Evolutionary conservation across 2,797 vertebrate genomes (phyloP).

Genomic region (Ctenochaetus hawaiiensis): DNA sequence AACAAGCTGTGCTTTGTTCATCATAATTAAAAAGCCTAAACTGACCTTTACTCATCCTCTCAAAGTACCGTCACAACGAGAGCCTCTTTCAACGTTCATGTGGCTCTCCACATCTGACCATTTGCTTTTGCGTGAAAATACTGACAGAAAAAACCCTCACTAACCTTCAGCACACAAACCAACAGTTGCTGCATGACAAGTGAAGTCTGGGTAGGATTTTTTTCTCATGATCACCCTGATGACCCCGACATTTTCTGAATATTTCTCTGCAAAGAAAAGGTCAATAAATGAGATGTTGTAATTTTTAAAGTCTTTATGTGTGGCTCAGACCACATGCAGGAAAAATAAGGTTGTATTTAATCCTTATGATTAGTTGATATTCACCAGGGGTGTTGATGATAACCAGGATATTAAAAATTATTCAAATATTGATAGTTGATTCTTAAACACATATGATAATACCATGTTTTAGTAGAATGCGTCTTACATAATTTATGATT

Average conservation of each 20-base stretch:
- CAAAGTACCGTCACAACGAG: slow-evolving; percentile 49
- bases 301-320: background rate
- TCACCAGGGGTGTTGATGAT: background rate
- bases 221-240: slow-evolving; percentile 15
- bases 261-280: slow-evolving; percentile 10
- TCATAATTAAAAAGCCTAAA: slow-evolving; percentile 81
- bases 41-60: slow-evolving; percentile 65
- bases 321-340: background rate
- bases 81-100: slow-evolving; percentile 58
- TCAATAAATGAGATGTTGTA: slow-evolving; percentile 14
- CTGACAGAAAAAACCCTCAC: background rate
- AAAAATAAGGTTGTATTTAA: background rate
- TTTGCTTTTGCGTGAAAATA: slow-evolving; percentile 47
- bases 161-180: slow-evolving; percentile 8
- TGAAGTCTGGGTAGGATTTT: slow-evolving; percentile 17
- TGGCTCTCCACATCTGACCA: slow-evolving; percentile 32
- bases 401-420: too few relatives aligned
- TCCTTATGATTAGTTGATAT: background rate
- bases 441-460: too few relatives aligned
- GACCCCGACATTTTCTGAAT: slow-evolving; percentile 3
- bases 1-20: slow-evolving; percentile 72
- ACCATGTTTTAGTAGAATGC: too few relatives aligned
- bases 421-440: too few relatives aligned
- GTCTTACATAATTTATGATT: too few relatives aligned
- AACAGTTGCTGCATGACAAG: background rate